Percentiles rank a stretch among this genome's conserved stretches.
These are phyloP conservation scores for Phodopus roborovskii DNA, from an alignment of 2,113 vertebrate species.

Conservation along the genomic window DNA sequence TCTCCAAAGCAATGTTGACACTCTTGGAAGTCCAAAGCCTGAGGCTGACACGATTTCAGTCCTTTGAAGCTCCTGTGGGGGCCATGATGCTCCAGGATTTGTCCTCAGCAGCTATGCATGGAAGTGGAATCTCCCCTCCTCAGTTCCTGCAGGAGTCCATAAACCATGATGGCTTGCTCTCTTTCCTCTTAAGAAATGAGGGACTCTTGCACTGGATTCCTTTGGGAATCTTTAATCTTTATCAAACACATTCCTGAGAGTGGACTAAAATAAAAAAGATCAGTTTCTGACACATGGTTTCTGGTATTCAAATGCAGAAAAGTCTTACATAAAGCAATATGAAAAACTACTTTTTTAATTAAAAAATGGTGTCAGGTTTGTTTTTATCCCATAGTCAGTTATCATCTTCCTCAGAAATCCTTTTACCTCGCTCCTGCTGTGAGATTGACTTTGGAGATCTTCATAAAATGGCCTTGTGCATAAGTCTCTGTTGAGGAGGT, in stretches of 20 bases:
- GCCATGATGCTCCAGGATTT: neutral
- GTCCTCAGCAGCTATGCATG: fast-evolving
- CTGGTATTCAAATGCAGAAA: neutral
- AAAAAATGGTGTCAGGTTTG: neutral
- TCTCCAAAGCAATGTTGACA: neutral
- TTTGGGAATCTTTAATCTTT: neutral
- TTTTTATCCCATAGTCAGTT: neutral
- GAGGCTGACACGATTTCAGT: neutral
- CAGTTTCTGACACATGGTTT: neutral
- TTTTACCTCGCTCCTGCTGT: neutral
- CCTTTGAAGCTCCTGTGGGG: neutral
- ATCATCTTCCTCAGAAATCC: neutral
- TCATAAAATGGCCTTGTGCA: neutral
- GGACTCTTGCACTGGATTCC: neutral
- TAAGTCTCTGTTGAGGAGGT: neutral
- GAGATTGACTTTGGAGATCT: neutral
- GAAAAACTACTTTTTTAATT: neutral
- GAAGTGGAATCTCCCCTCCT: neutral
- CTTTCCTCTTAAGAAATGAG: neutral
- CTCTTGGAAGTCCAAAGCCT: neutral
- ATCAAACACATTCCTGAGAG: neutral
- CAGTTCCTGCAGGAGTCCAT: neutral
- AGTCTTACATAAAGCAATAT: neutral
- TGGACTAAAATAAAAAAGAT: neutral
- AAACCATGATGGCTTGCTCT: neutral